Evolutionary conservation across 2,113 vertebrate species (phyloP), one percentile per base, ranked within the genome.

Genomic region (Tricholaema leucomelas): DNA sequence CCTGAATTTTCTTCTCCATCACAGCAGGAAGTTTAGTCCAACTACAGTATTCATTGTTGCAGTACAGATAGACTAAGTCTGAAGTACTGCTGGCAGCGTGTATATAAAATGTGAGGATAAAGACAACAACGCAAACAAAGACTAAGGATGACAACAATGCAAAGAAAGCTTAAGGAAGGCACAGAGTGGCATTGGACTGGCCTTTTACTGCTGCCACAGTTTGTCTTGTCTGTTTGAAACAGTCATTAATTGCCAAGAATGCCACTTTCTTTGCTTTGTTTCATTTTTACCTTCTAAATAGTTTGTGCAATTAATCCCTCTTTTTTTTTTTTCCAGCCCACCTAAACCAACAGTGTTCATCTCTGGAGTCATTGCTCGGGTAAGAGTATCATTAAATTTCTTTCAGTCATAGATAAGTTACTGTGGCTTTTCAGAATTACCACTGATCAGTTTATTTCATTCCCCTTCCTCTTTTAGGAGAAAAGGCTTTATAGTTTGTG

Each of bases 361-460:
- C 96, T 99, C 99, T 31, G 99, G 99, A 90, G 99, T 99, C 75
- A 96, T 99, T 86, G 98, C 99, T 91, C 98, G 99, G 99, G 99
- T 99, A 98, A 98, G 97, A 87, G 79, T 81, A 44, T 46, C 19
- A 14, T 81, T 90, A 81, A 18, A 66, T 82, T 90, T 72, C 24
- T 89, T 69, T 40, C 44, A 76, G 10, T 80, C 28, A 5, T 25
- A 71, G 35, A 58, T 79, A 72, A 67, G 59, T 38, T 35, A 61
- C 36, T 71, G 42, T 67, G 42, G 50, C 75, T 85, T 90, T 94
- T 89, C 60, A 77, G 64, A 77, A 87, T 91, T 66, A 87, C 24
- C 21, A 4, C 61, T 46, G 52, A 92, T 79, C 56, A 69, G 74
- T 61, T 17, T 58, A 79, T 88, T 92, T 85, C 46, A 25, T 82